Conservation (phyloP, 2,888 invertebrate species). For the Timandra comae region DNA sequence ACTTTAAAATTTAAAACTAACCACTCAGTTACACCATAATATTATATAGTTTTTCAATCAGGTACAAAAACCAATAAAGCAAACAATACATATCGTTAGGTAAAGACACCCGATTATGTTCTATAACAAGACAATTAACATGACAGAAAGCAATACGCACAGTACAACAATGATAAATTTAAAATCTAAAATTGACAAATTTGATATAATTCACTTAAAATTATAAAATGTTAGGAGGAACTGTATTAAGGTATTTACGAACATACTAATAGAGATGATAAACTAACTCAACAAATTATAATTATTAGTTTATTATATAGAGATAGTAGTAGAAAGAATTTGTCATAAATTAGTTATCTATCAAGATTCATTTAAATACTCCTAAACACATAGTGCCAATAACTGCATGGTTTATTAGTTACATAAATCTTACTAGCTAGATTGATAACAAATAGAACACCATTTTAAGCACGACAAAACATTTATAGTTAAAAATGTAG, state of each 20-base stretch:
- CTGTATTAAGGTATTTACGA: slow-evolving; percentile 32
- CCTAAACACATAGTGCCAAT: slow-evolving; percentile 70
- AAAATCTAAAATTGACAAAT: slow-evolving; percentile 76
- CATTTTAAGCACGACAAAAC: slow-evolving; percentile 79
- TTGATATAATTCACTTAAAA: slow-evolving; percentile 74
- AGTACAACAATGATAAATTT: slow-evolving; percentile 47
- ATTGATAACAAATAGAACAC: slow-evolving; percentile 78
- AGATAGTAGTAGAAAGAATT: slow-evolving; percentile 3
- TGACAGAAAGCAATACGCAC: slow-evolving; percentile 41
- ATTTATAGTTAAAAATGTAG: slow-evolving; percentile 78
- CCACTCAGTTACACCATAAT: slow-evolving; percentile 20
- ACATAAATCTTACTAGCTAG: slow-evolving; percentile 73
- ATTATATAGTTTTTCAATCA: slow-evolving; percentile 26
- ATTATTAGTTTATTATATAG: slow-evolving; percentile 33
- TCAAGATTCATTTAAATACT: slow-evolving; percentile 13
- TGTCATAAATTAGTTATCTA: slow-evolving; percentile 11
- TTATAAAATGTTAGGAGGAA: slow-evolving; percentile 47
- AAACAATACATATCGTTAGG: slow-evolving; percentile 15
- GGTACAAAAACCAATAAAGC: no score
- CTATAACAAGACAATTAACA: slow-evolving; percentile 14
- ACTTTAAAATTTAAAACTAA: slow-evolving; percentile 45
- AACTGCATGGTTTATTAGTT: slow-evolving; percentile 70
- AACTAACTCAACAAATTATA: slow-evolving; percentile 37
- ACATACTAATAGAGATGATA: slow-evolving; percentile 27
- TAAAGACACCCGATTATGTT: no score